Percentiles rank a stretch among this genome's conserved stretches.
phyloP scores from a whole-genome alignment of 1,140 invertebrate species.

The Mycetomoellerius zeteki region DNA sequence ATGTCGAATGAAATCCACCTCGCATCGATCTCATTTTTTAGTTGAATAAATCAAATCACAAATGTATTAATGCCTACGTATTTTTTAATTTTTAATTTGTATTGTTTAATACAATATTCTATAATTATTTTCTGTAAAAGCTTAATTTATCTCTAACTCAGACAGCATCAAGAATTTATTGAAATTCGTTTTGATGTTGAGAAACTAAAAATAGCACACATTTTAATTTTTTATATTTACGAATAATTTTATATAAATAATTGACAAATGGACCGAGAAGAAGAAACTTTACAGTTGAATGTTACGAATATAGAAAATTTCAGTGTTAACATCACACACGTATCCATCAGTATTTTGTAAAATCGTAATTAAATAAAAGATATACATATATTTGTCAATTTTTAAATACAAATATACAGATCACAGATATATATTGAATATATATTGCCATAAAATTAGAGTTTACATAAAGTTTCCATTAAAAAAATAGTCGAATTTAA shows the following conservation, averaged over 20 bases:
- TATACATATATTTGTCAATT: no score
- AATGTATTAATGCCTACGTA: background rate
- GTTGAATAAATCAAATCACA: constrained; percentile 28
- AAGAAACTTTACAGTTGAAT: background rate
- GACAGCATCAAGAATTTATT: constrained; percentile 2
- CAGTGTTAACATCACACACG: no score
- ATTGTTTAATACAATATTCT: background rate
- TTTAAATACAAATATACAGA: background rate
- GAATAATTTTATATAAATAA: constrained; percentile 3
- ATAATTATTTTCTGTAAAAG: constrained; percentile 10
- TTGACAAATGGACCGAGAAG: background rate
- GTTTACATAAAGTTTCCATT: background rate
- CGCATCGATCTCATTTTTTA: constrained; percentile 38
- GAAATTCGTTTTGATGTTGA: background rate
- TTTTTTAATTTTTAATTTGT: constrained; percentile 9
- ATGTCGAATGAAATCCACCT: constrained; percentile 19
- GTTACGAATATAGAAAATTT: background rate
- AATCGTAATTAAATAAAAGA: no score
- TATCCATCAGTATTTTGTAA: no score
- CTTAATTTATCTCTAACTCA: background rate
- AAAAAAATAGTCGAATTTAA: constrained; percentile 23
- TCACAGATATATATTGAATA: background rate
- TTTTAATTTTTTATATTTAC: constrained; percentile 5
- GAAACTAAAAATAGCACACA: background rate
- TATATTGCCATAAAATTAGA: background rate